A percentile compares a stretch with the other conserved stretches of the same genome.
Evolutionary conservation across 2,888 invertebrate species (phyloP).

Genomic region (Malthinus flaveolus): DNA sequence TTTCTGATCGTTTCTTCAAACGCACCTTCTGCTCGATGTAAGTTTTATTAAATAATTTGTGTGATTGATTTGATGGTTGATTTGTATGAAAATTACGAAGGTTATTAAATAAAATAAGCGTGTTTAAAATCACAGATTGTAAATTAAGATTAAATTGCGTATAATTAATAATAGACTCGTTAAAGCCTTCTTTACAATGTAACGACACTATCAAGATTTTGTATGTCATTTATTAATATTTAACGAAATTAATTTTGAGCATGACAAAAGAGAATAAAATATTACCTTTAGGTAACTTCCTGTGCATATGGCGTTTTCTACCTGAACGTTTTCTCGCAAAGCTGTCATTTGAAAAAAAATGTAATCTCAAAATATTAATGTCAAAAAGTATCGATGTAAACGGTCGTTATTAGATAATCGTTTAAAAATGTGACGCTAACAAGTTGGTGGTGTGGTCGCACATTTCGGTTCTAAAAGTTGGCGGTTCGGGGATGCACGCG

Average conservation of each 20-base stretch:
- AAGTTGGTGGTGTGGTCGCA: no score
- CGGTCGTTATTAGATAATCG: no score
- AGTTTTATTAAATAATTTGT: neutral
- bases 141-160: conserved; percentile 50
- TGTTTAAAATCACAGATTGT: conserved; percentile 51
- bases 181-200: conserved; percentile 48
- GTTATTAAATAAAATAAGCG: conserved; percentile 34
- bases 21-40: no score
- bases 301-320: conserved; percentile 51
- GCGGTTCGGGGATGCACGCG: no score
- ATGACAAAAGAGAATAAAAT: conserved; percentile 50
- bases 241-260: conserved; percentile 50
- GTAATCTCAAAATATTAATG: no score
- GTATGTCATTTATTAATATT: conserved; percentile 55
- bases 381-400: no score
- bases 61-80: no score
- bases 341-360: conserved; percentile 1
- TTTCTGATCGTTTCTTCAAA: no score
- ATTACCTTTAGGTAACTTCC: conserved; percentile 48
- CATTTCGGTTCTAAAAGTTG: no score
- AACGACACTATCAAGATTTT: conserved; percentile 53
- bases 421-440: no score
- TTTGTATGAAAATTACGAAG: no score
- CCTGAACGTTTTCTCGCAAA: conserved; percentile 37
- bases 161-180: conserved; percentile 53